Evolutionary conservation across 2,888 invertebrate species (phyloP).

Genomic region (Formica aserva): DNA sequence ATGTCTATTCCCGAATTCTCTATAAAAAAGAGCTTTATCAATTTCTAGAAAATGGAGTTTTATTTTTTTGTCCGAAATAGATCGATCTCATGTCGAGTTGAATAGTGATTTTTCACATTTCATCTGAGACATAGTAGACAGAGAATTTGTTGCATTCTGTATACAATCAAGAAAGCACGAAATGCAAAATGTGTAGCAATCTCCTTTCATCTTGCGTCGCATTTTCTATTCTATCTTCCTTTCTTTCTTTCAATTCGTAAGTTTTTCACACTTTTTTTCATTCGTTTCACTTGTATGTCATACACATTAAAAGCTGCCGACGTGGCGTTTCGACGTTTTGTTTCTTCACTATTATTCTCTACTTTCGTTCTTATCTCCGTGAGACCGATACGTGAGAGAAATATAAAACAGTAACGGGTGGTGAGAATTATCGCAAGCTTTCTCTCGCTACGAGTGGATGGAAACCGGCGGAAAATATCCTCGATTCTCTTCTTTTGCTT

Average conservation of each 20-base stretch:
- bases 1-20: not conserved
- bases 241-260: slow-evolving; percentile 2
- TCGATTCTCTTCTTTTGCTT: slow-evolving; percentile 52
- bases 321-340: slow-evolving; percentile 51
- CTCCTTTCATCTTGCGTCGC: not conserved
- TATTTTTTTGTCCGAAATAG: not conserved
- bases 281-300: slow-evolving; percentile 52
- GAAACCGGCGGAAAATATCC: slow-evolving; percentile 50
- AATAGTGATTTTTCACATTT: not conserved
- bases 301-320: slow-evolving; percentile 61
- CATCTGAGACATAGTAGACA: not conserved
- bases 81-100: not conserved
- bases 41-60: not conserved
- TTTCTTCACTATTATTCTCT: slow-evolving; percentile 60
- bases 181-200: slow-evolving; percentile 20
- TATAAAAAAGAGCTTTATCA: not conserved
- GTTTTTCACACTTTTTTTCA: slow-evolving; percentile 21
- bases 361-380: slow-evolving; percentile 57
- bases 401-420: slow-evolving; percentile 64
- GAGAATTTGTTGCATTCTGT: not conserved
- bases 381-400: slow-evolving; percentile 46
- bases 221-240: not conserved
- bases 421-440: slow-evolving; percentile 62
- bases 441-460: not conserved
- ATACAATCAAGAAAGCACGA: slow-evolving; percentile 26